These are phyloP conservation scores for Melanerpes aurifrons DNA, from an alignment of 2,113 vertebrate species.

Conservation along the genomic window DNA sequence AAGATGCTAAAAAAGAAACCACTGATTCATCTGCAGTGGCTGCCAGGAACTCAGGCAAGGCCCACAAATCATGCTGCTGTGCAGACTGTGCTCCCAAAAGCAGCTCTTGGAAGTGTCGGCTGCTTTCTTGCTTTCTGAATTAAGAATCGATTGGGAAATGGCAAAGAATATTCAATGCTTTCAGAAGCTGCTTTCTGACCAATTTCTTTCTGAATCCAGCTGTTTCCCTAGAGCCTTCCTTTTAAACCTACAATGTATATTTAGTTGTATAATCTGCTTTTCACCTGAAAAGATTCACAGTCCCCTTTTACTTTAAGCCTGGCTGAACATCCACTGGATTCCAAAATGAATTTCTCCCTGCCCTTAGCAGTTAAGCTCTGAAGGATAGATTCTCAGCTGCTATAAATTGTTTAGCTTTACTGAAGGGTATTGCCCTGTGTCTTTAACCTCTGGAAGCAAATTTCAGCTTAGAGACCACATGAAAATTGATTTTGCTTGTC, in stretches of 20 bases:
- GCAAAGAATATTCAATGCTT: constrained; percentile 46
- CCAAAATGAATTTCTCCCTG: constrained; percentile 62
- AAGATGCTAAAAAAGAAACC: constrained; percentile 59
- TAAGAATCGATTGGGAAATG: constrained; percentile 59
- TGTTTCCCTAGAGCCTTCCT: background rate
- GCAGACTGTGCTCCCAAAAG: constrained; percentile 32
- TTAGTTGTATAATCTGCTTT: constrained; percentile 60
- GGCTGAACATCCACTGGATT: constrained; percentile 37
- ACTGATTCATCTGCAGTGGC: constrained; percentile 59
- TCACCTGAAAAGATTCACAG: constrained; percentile 58
- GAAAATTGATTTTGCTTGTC: constrained; percentile 65
- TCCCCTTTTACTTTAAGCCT: constrained; percentile 60
- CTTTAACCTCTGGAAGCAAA: constrained; percentile 60
- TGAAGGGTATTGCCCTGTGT: constrained; percentile 32
- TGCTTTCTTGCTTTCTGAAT: constrained; percentile 57
- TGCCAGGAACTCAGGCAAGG: constrained; percentile 62
- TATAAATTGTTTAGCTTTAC: constrained; percentile 52
- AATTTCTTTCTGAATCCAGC: constrained; percentile 33
- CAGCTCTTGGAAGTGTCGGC: constrained; percentile 37
- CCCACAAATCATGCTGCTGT: constrained; percentile 52
- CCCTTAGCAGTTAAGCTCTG: constrained; percentile 47
- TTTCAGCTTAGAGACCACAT: constrained; percentile 43
- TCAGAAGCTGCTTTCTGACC: constrained; percentile 54
- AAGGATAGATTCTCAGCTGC: constrained; percentile 41
- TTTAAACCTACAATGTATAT: constrained; percentile 21